A percentile compares a stretch with the other conserved stretches of the same genome.
Evolutionary conservation across 1,140 invertebrate genomes (phyloP).

Genomic region (Pogonognathellus flavescens): DNA sequence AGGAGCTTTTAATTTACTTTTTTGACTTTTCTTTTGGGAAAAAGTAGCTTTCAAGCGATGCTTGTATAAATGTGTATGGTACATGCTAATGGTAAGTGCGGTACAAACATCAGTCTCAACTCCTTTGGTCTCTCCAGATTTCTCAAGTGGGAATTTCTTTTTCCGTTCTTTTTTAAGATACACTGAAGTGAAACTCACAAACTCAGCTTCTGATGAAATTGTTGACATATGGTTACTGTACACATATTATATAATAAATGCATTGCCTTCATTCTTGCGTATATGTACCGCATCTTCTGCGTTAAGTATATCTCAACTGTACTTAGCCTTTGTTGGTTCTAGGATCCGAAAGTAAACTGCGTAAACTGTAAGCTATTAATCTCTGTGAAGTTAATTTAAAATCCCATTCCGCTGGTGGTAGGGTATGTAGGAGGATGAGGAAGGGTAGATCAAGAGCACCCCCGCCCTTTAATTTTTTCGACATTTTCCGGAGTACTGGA

Average conservation of each 20-base stretch:
- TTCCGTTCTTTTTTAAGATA: background rate
- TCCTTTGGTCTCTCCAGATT: conserved; percentile 6
- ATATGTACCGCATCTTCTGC: background rate
- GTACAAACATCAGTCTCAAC: background rate
- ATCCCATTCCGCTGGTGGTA: conserved; percentile 29
- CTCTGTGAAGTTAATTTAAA: conserved; percentile 47
- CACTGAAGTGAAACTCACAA: background rate
- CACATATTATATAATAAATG: background rate
- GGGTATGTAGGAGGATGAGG: conserved; percentile 9
- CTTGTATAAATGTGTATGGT: no score
- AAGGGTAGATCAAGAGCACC: conserved; percentile 43
- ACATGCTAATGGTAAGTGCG: background rate
- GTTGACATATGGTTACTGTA: conserved; percentile 38
- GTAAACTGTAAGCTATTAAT: conserved; percentile 40
- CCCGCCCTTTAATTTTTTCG: conserved; percentile 48
- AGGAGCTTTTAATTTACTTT: conserved; percentile 43
- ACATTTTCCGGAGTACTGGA: conserved; percentile 20
- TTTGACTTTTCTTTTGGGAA: conserved; percentile 35
- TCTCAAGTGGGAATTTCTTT: conserved; percentile 36
- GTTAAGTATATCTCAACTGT: background rate
- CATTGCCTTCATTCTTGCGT: background rate
- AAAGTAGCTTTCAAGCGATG: background rate
- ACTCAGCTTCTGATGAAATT: conserved; percentile 23
- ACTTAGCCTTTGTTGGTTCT: conserved; percentile 26
- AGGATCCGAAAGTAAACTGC: conserved; percentile 41